These are phyloP conservation scores for Pachyramphus minor DNA, from an alignment of 2,113 vertebrate species.

Conservation along the genomic window DNA sequence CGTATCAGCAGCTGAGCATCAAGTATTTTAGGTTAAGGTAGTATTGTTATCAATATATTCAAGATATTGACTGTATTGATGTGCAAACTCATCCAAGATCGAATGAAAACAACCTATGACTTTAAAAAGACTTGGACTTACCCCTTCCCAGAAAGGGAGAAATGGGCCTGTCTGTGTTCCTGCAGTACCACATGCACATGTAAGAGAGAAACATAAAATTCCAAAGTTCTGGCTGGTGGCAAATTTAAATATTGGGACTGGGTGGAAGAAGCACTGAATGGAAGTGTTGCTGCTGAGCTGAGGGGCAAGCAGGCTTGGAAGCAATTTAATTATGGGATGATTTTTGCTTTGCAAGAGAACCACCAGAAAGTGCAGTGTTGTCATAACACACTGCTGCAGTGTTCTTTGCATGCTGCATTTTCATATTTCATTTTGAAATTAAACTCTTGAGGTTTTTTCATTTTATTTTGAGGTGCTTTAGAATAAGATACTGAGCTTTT, in stretches of 20 bases:
- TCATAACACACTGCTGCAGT: fast-evolving
- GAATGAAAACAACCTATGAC: neutral
- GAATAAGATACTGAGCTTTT: neutral
- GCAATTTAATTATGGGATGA: neutral
- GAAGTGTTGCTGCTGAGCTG: neutral
- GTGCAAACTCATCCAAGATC: neutral
- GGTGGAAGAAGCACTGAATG: neutral
- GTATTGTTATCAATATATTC: neutral
- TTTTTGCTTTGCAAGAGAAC: neutral
- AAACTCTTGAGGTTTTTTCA: neutral
- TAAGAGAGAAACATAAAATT: neutral
- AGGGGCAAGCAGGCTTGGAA: neutral
- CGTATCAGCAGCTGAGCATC: neutral
- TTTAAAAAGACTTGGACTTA: neutral
- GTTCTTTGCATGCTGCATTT: neutral
- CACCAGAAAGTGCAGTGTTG: neutral
- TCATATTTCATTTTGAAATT: neutral
- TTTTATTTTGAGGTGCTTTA: neutral
- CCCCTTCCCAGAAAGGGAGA: neutral
- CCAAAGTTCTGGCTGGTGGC: neutral
- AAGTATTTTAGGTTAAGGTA: neutral
- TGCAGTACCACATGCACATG: neutral
- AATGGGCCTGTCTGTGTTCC: neutral
- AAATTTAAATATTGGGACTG: neutral
- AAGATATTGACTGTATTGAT: neutral